Evolutionary conservation across 1,140 invertebrate genomes (phyloP), one percentile per base, ranked within the genome.

Genomic region (Brachionus calyciflorus): DNA sequence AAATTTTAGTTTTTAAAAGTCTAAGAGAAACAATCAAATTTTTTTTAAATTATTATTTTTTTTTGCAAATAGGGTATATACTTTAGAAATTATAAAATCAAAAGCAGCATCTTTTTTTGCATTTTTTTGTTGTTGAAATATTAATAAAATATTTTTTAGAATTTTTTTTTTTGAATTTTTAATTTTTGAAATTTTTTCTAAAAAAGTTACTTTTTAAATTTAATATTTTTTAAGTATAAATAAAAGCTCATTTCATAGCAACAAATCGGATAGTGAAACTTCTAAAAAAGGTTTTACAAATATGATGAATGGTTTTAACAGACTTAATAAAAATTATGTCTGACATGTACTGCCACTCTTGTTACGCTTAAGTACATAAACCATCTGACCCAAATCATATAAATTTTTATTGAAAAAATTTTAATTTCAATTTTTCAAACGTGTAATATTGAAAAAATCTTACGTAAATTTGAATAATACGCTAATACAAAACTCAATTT

Each of bases 221-320:
- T 65, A 44, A 28, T n/a, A 65, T 1, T 0, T 46, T 9, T 41
- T 19, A 12, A 24, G 21, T 14, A 44, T 65, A 65, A 65, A 65
- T 65, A 65, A 24, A 24, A 44, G 37, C 24, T 44, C 9, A 4
- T 21, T 24, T 7, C 19, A 4, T 21, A 21, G 14, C 10, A 28
- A 48, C n/a, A 6, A 28, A 28, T 73, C 51, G 69, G 69, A 55
- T 73, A 17, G 51, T 73, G 69, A 73, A 33, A 55, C 69, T 46
- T 73, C 51, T 46, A 41, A 12, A 21, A 73, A 73, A 46, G 69
- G 49, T 73, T 73, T 73, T 40, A 51, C 51, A 73, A 44, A 65
- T 51, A 73, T 73, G 69, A 73, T 73, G 69, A 73, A 73, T 73
- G 69, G 69, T 73, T 57, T 51, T 40, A 73, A 51, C 69, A 55